Conservation (phyloP, 2,113 vertebrate species). For the Asarcornis scutulata region DNA sequence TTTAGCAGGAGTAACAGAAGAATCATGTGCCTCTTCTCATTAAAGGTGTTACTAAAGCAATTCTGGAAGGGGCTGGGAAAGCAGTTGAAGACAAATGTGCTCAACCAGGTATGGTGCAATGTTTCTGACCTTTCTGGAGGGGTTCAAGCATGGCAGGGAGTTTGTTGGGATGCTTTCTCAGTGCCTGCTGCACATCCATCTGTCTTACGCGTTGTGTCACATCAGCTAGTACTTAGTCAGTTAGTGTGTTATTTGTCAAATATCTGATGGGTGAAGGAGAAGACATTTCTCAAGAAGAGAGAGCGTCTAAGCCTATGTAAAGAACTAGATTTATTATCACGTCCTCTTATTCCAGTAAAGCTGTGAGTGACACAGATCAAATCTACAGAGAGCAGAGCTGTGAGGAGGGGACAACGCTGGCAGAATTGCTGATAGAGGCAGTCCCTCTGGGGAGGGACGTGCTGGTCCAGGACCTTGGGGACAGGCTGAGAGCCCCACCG, state of each 20-base stretch:
- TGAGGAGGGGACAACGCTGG: background rate
- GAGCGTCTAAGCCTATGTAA: background rate
- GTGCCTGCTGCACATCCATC: too few relatives aligned
- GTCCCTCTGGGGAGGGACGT: too few relatives aligned
- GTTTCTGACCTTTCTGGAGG: background rate
- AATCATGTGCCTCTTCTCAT: background rate
- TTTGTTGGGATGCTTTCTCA: background rate
- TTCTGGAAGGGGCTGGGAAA: conserved; percentile 84
- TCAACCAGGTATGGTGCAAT: conserved; percentile 73
- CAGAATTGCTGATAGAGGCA: background rate
- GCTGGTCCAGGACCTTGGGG: too few relatives aligned
- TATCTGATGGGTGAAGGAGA: too few relatives aligned
- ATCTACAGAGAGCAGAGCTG: background rate
- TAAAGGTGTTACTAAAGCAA: conserved; percentile 90
- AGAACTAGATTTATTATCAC: background rate
- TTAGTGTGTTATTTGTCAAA: too few relatives aligned
- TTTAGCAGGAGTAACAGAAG: background rate
- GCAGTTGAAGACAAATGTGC: conserved; percentile 79
- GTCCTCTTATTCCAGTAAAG: background rate
- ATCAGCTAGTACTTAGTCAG: too few relatives aligned
- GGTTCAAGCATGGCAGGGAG: background rate
- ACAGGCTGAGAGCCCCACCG: too few relatives aligned
- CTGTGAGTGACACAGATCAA: background rate
- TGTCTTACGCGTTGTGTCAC: too few relatives aligned
- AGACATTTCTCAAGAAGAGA: too few relatives aligned